A percentile compares a stretch with the other conserved stretches of the same genome.
phyloP scores from a whole-genome alignment of 1,140 invertebrate species.

The Drosophila kurseongensis region DNA sequence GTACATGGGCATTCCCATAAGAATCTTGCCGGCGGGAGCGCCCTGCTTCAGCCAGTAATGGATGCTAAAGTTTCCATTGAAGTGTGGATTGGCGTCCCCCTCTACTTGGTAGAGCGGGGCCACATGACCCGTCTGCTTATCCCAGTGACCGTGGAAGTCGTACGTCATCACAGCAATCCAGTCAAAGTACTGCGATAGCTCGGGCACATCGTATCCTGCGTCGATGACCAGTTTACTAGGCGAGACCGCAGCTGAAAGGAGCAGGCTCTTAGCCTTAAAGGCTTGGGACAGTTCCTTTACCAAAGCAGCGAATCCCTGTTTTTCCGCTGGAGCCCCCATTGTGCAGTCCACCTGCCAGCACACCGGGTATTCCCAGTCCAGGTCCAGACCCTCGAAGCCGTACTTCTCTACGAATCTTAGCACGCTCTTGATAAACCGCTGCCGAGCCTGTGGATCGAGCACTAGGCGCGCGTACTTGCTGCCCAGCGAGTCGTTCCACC shows the following conservation, averaged over 20 bases:
- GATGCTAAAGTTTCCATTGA: conserved; percentile 93
- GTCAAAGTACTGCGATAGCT: conserved; percentile 89
- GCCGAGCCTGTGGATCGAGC: conserved; percentile 89
- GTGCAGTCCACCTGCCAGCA: conserved; percentile 92
- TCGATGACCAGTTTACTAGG: conserved; percentile 93
- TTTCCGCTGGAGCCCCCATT: conserved; percentile 91
- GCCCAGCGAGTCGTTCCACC: conserved; percentile 94
- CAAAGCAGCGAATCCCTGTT: conserved; percentile 89
- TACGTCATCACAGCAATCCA: conserved; percentile 97
- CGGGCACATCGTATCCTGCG: conserved; percentile 91
- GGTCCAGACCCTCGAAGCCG: conserved; percentile 93
- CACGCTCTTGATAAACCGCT: conserved; percentile 90
- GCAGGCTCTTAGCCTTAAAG: conserved; percentile 89
- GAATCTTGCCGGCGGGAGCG: conserved; percentile 89
- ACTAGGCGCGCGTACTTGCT: conserved; percentile 94
- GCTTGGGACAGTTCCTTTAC: conserved; percentile 89
- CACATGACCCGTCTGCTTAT: conserved; percentile 94
- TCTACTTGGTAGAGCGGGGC: conserved; percentile 92
- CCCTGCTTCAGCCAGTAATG: conserved; percentile 92
- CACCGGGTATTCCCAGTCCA: conserved; percentile 94
- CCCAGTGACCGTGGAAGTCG: conserved; percentile 96
- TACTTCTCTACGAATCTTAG: conserved; percentile 92
- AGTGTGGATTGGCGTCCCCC: conserved; percentile 90
- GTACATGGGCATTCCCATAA: conserved; percentile 94
- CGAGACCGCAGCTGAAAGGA: conserved; percentile 93